Evolutionary conservation across 2,113 vertebrate genomes (phyloP).

Genomic region (Chinchilla lanigera): DNA sequence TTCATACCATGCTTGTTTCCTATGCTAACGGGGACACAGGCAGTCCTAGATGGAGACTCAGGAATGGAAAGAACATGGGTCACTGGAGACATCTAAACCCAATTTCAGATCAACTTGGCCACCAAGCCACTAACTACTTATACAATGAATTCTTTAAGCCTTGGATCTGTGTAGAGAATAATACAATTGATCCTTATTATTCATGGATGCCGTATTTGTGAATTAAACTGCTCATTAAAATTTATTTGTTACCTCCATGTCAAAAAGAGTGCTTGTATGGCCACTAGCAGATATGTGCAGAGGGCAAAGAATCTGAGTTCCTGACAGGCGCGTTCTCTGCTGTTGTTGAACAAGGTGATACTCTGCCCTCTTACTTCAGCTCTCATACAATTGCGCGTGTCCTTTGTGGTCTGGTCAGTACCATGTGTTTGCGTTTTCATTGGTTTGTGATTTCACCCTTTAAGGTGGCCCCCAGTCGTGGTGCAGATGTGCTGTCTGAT

Average conservation of each 20-base stretch:
- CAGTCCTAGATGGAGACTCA: neutral
- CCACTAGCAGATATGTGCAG: neutral
- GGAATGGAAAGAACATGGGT: conserved; percentile 18
- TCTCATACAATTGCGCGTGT: neutral
- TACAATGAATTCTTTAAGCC: neutral
- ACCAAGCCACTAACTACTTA: neutral
- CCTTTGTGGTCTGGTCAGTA: neutral
- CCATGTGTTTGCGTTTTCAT: neutral
- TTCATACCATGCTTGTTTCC: neutral
- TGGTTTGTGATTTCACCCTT: neutral
- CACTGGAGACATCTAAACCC: neutral
- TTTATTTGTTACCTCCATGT: neutral
- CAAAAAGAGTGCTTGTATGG: neutral
- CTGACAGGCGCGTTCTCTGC: too few relatives aligned
- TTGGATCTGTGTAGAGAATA: neutral
- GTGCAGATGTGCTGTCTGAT: neutral
- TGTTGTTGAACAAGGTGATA: neutral
- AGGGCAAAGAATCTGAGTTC: neutral
- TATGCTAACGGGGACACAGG: neutral
- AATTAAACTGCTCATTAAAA: neutral
- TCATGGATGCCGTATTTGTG: neutral
- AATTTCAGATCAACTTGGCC: conserved; percentile 30
- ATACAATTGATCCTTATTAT: neutral
- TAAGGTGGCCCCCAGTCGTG: neutral
- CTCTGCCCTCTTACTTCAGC: neutral